Evolutionary conservation across 23 tunicate genomes (phyloP).

Genomic region (Halocynthia aurantium): DNA sequence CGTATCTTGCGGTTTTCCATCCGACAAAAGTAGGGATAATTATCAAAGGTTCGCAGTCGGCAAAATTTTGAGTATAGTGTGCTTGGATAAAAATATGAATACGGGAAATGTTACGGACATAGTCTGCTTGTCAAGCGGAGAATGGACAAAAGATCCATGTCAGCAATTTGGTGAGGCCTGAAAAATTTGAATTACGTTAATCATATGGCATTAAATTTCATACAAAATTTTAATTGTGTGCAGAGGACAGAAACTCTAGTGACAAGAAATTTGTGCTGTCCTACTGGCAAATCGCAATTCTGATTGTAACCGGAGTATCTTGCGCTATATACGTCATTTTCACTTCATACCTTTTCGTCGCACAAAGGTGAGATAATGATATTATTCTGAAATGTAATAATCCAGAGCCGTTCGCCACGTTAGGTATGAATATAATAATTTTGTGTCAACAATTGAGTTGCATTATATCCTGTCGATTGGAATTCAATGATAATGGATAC

Average conservation of each 20-base stretch:
- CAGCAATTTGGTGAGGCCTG: no score
- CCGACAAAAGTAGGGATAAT: background rate
- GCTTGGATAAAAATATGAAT: background rate
- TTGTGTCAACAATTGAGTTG: no score
- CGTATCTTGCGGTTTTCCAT: no score
- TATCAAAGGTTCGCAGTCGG: conserved; percentile 1
- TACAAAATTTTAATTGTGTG: no score
- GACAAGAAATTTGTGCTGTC: background rate
- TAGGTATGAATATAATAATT: no score
- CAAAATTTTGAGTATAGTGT: background rate
- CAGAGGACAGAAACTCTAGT: no score
- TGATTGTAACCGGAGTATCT: conserved; percentile 20
- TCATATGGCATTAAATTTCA: no score
- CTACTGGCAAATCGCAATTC: conserved; percentile 23
- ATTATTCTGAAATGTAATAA: no score
- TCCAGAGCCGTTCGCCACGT: no score
- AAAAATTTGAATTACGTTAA: no score
- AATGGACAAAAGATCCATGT: background rate
- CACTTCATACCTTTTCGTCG: conserved; percentile 21
- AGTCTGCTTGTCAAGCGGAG: background rate
- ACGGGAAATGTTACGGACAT: background rate
- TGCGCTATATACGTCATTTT: conserved; percentile 26
- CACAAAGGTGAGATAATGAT: conserved; percentile 5
- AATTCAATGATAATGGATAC: no score
- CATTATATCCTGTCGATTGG: no score